Evolutionary conservation across 2,888 invertebrate genomes (phyloP).

Genomic region (Eudasyphora cyanicolor): DNA sequence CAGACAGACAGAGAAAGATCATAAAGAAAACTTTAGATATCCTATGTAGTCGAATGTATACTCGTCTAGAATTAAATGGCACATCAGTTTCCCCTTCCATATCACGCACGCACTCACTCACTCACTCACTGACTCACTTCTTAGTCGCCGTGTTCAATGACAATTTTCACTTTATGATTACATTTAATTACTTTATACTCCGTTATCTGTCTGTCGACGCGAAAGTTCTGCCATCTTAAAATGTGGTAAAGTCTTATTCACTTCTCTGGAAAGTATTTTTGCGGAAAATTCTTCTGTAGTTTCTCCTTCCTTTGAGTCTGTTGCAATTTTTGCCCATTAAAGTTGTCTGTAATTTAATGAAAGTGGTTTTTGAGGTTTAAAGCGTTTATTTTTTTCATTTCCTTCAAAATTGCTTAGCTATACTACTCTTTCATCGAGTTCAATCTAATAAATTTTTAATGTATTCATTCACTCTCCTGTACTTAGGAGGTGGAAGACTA

Average conservation of each 20-base stretch:
- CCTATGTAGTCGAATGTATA: no score
- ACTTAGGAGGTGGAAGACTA: neutral
- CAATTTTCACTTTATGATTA: conserved; percentile 29
- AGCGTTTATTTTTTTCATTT: neutral
- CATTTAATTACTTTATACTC: conserved; percentile 17
- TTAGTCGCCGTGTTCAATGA: no score
- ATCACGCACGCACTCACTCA: neutral
- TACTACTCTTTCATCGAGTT: neutral
- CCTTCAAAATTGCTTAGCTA: neutral
- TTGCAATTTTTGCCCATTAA: neutral
- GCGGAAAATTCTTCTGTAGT: neutral
- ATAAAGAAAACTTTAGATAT: neutral
- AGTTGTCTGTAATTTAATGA: neutral
- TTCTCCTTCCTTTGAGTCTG: no score
- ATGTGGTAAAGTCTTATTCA: neutral
- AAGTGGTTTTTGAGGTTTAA: neutral
- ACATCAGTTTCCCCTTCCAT: neutral
- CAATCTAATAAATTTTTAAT: conserved; percentile 2
- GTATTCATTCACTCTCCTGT: neutral
- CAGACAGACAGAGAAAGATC: neutral
- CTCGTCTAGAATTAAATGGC: neutral
- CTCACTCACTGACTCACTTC: no score
- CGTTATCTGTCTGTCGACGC: neutral
- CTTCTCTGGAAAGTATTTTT: neutral
- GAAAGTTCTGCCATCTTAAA: no score